phyloP scores from a whole-genome alignment of 35 echinoderm and acorn worm species.

The Lytechinus pictus region DNA sequence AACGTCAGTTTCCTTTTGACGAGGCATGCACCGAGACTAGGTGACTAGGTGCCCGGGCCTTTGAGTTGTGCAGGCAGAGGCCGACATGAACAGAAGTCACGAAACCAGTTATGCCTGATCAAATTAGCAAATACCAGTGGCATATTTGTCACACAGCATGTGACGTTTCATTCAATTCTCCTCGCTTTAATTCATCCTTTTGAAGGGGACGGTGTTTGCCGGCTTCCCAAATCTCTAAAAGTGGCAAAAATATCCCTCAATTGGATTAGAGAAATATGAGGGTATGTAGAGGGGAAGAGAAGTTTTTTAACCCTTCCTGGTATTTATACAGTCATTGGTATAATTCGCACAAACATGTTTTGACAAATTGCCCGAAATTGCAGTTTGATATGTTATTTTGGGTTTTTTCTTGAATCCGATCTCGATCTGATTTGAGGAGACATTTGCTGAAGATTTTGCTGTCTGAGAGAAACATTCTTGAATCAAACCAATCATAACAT shows the following conservation, averaged over 20 bases:
- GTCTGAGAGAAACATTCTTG: neutral
- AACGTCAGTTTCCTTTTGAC: neutral
- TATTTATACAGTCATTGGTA: neutral
- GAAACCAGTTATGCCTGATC: slow-evolving; percentile 37
- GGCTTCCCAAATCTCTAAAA: neutral
- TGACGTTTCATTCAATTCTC: slow-evolving; percentile 24
- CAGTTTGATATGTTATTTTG: neutral
- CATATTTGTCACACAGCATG: slow-evolving; percentile 38
- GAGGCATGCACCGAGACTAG: neutral
- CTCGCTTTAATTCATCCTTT: neutral
- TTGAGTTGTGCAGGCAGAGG: neutral
- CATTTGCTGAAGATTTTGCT: neutral
- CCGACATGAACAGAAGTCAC: neutral
- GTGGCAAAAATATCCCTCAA: neutral
- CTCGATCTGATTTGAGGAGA: neutral
- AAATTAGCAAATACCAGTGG: neutral
- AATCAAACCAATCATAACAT: neutral
- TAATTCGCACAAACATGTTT: slow-evolving; percentile 39
- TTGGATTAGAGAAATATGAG: slow-evolving; percentile 28
- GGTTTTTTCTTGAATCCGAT: neutral
- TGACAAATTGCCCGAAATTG: slow-evolving; percentile 41
- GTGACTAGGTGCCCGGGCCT: neutral
- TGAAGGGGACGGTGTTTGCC: neutral
- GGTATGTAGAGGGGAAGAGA: neutral
- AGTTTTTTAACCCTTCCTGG: neutral